Evolutionary conservation across 30 jellyfish, hydroid and myxozoan species (phyloP).

Genomic region (Aurelia aurita): DNA sequence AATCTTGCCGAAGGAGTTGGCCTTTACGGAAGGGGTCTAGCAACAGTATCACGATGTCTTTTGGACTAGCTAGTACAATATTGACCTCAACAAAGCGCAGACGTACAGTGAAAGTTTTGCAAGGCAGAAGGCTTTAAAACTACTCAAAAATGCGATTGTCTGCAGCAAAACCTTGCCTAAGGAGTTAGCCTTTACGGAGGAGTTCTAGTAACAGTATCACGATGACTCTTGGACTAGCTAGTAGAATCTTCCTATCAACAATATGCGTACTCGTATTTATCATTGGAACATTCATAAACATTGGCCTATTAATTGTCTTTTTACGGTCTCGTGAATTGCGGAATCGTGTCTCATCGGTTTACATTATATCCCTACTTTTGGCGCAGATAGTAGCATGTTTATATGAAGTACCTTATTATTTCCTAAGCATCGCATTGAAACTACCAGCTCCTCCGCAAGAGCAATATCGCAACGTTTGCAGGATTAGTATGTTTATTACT

Average conservation of each 20-base stretch:
- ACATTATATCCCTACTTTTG: slow-evolving; percentile 16
- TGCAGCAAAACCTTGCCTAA: too few relatives aligned
- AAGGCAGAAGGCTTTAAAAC: too few relatives aligned
- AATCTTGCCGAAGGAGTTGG: too few relatives aligned
- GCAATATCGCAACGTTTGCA: slow-evolving; percentile 14
- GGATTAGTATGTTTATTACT: slow-evolving; percentile 24
- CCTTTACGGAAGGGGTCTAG: too few relatives aligned
- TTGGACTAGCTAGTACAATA: too few relatives aligned
- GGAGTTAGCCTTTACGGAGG: too few relatives aligned
- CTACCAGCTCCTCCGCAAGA: slow-evolving; percentile 58
- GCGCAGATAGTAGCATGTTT: slow-evolving; percentile 42
- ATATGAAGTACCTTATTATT: slow-evolving; percentile 46
- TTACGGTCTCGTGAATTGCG: slow-evolving; percentile 17
- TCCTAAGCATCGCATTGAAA: slow-evolving; percentile 26
- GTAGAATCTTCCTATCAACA: slow-evolving; percentile 21
- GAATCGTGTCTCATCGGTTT: slow-evolving; percentile 14
- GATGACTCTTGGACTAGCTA: slow-evolving; percentile 4
- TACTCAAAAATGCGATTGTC: too few relatives aligned
- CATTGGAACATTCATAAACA: slow-evolving; percentile 35
- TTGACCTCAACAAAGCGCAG: too few relatives aligned
- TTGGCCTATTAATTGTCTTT: slow-evolving; percentile 11
- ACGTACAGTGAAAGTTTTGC: too few relatives aligned
- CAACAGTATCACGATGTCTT: too few relatives aligned
- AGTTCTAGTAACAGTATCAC: too few relatives aligned
- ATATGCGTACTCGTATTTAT: slow-evolving; percentile 24